phyloP scores from a whole-genome alignment of 2,888 invertebrate genomes.

The Saturnia pavonia region DNA sequence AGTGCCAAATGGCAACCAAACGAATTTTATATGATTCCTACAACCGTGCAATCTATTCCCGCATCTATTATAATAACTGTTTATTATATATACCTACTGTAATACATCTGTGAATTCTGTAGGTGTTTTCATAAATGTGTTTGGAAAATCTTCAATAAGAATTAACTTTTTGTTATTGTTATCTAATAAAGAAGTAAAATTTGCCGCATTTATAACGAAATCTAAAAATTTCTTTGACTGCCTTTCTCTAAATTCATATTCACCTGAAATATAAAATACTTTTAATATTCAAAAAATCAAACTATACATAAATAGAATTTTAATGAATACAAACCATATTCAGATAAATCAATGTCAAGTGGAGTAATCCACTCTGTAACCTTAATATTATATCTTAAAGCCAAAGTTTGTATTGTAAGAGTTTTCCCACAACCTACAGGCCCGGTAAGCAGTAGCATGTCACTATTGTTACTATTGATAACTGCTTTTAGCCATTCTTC shows the following conservation, averaged over 20 bases:
- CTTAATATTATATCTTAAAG: slow-evolving; percentile 82
- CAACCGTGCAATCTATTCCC: too few species aligned
- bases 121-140: slow-evolving; percentile 85
- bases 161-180: slow-evolving; percentile 82
- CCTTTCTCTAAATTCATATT: slow-evolving; percentile 73
- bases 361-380: slow-evolving; percentile 93
- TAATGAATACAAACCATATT: slow-evolving; percentile 62
- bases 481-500: slow-evolving; percentile 84
- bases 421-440: slow-evolving; percentile 94
- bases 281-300: not conserved
- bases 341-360: slow-evolving; percentile 83
- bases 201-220: slow-evolving; percentile 89
- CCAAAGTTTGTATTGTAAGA: slow-evolving; percentile 85
- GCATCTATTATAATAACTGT: too few species aligned
- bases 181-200: slow-evolving; percentile 85
- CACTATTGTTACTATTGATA: slow-evolving; percentile 51
- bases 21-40: too few species aligned
- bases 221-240: slow-evolving; percentile 88
- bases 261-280: slow-evolving; percentile 50
- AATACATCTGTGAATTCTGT: slow-evolving; percentile 85
- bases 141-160: slow-evolving; percentile 92
- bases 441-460: slow-evolving; percentile 88
- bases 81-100: slow-evolving; percentile 78
- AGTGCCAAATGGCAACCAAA: too few species aligned
- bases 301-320: not conserved